A percentile compares a stretch with the other conserved stretches of the same genome.
These are phyloP conservation scores for Eremophila alpestris DNA, from an alignment of 2,797 vertebrate species.

Conservation along the genomic window DNA sequence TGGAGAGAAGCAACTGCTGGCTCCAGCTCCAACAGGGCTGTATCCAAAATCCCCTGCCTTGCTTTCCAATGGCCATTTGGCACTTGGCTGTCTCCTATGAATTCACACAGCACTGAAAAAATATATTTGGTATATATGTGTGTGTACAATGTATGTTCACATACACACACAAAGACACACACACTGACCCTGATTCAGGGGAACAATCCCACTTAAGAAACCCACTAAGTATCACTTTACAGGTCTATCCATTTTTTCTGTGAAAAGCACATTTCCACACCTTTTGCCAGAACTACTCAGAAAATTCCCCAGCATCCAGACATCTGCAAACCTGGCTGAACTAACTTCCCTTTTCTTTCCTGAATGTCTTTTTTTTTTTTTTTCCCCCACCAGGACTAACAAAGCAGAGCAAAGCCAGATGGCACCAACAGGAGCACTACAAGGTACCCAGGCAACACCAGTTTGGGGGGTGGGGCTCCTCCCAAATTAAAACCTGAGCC, in stretches of 20 bases:
- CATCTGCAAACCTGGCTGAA: not conserved
- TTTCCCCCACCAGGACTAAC: not conserved
- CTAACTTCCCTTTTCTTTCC: not conserved
- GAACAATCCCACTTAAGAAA: not conserved
- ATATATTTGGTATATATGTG: rapidly evolving
- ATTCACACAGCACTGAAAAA: not conserved
- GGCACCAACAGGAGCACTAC: not conserved
- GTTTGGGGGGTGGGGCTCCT: not conserved
- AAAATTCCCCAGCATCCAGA: not conserved
- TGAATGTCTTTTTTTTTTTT: not conserved
- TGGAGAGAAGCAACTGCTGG: not conserved
- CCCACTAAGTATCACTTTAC: rapidly evolving
- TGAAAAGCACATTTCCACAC: not conserved
- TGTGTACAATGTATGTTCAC: not conserved
- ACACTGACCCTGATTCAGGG: not conserved
- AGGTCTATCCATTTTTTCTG: not conserved
- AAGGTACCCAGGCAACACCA: not conserved
- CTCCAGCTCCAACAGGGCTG: not conserved
- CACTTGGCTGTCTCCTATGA: not conserved
- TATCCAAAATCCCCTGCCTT: not conserved
- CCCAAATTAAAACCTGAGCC: not conserved
- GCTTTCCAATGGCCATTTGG: not conserved
- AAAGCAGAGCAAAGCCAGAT: not conserved
- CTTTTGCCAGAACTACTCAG: not conserved
- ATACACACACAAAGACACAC: not conserved